A percentile compares a stretch with the other conserved stretches of the same genome.
phyloP scores from a whole-genome alignment of 2,113 vertebrate genomes.

The Tachuris rubrigastra region DNA sequence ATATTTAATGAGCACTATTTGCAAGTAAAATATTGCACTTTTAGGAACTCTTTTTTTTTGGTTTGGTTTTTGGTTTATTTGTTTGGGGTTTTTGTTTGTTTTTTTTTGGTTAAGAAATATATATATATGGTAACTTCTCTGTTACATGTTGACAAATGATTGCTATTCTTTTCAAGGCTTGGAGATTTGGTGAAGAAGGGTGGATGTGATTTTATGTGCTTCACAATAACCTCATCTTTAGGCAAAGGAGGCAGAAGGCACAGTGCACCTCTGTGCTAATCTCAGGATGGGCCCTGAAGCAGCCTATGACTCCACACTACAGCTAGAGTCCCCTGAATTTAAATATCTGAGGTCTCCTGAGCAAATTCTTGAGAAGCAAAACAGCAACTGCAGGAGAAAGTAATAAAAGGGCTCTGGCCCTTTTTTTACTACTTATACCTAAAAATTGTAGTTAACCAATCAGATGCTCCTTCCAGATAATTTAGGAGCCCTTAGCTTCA shows the following conservation, averaged over 20 bases:
- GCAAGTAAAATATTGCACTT: not conserved
- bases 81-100: not conserved
- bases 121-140: not conserved
- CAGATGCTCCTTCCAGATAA: not conserved
- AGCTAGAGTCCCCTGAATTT: not conserved
- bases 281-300: not conserved
- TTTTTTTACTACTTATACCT: not conserved
- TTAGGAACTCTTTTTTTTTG: not conserved
- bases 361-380: not conserved
- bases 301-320: not conserved
- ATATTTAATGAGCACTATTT: not conserved
- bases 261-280: accelerated
- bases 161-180: not conserved
- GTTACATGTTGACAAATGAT: not conserved
- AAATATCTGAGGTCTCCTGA: not conserved
- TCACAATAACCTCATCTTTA: not conserved
- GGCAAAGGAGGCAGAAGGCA: not conserved
- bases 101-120: not conserved
- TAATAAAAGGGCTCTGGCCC: not conserved
- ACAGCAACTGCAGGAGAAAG: not conserved
- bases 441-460: not conserved
- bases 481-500: not conserved
- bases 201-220: not conserved
- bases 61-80: not conserved
- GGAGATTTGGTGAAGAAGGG: not conserved